These are phyloP conservation scores for Zeus faber DNA, from an alignment of 2,113 vertebrate genomes.

Conservation along the genomic window DNA sequence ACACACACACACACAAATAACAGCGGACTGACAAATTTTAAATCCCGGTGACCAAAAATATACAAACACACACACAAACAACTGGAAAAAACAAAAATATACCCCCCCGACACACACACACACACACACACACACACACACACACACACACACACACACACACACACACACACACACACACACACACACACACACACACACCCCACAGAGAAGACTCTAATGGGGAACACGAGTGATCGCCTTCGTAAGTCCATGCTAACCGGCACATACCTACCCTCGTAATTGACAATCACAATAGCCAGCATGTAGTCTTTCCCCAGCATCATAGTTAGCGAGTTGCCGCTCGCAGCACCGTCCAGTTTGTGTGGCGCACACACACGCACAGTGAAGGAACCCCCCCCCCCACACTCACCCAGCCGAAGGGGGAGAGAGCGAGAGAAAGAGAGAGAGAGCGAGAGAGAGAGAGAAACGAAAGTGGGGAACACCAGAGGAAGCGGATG, in stretches of 20 bases:
- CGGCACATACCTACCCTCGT: constrained; percentile 64
- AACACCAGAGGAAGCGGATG: too few species aligned
- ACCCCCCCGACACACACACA: constrained; percentile 12
- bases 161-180: too few species aligned
- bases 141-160: too few species aligned
- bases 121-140: too few species aligned
- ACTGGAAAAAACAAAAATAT: constrained; percentile 9
- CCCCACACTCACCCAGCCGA: constrained; percentile 8
- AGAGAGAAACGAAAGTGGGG: too few species aligned
- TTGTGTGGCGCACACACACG: constrained; percentile 32
- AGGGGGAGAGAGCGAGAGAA: too few species aligned
- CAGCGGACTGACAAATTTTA: too few species aligned
- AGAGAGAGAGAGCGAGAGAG: too few species aligned
- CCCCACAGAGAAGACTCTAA: too few species aligned
- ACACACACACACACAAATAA: constrained; percentile 7
- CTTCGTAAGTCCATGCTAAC: constrained; percentile 9
- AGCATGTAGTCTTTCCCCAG: constrained; percentile 77
- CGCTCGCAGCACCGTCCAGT: constrained; percentile 57
- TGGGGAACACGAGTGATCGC: neutral
- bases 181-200: too few species aligned
- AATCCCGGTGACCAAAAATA: too few species aligned
- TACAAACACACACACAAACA: constrained; percentile 2
- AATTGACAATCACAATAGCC: constrained; percentile 78
- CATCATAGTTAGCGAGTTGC: constrained; percentile 69
- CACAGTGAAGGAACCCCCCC: constrained; percentile 14